Base-by-base conservation (phyloP, 2,888 invertebrate species). In the Ectemnius lituratus region DNA sequence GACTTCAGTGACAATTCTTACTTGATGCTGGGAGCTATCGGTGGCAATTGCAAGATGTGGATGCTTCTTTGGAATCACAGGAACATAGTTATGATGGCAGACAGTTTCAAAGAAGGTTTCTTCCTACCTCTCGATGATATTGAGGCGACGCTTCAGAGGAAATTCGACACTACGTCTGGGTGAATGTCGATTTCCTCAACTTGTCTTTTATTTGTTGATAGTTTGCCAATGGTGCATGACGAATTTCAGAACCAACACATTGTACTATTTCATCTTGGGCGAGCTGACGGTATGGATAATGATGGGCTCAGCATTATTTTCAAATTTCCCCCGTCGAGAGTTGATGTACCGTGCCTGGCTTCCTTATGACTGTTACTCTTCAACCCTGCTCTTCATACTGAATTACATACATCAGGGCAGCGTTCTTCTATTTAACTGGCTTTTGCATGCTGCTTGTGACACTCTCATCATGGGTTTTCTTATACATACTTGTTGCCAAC, bases 1-100 rank as follows among this genome's bases (percentile, higher is more conserved):
- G 72, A 82, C 18, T 70, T 85, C n/a, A 70, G 78, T 3, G 82
- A 84, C 23, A 23, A 23, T 1, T 74, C 73, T 28, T 66, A 79
- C 6, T 85, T 80, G n/a, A 64, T 84, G 56, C 16, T 81, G 0
- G 8, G 82, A 2, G 67, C 76, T 16, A 75, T 79, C 70, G 4
- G 78, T 0, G 8, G 67, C 16, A 49, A 67, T 18, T 79, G 81
- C 20, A 86, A 86, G 65, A 64, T 75, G 20, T 62, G 70, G 4
- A 70, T 62, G 28, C 8, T 84, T n/a, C 28, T 81, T 4, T 52
- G 27, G 6, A 70, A 67, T 8, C 79, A 73, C 1, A 14, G 61
- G 5, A 65, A 61, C 5, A 75, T 79, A 18, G 23, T 0, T 37
- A 18, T 13, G 2, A 45, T 80, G 47, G 45, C 27, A 8, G 14